These are phyloP conservation scores for Sitophilus oryzae DNA, from an alignment of 1,140 invertebrate genomes.

Conservation along the genomic window DNA sequence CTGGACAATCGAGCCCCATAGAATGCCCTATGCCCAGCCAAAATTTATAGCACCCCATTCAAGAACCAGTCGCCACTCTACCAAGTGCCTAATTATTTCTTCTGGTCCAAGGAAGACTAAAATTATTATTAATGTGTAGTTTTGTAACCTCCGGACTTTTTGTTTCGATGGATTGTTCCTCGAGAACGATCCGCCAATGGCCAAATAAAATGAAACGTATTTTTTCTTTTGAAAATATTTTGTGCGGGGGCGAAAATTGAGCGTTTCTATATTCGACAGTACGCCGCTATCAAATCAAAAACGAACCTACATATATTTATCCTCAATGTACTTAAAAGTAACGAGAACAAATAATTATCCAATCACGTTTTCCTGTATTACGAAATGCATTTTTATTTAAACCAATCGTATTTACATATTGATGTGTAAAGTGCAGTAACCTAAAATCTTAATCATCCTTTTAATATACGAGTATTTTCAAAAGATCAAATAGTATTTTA, in stretches of 20 bases:
- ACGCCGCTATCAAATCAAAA: background rate
- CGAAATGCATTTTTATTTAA: too few relatives aligned
- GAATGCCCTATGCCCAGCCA: slow-evolving; percentile 20
- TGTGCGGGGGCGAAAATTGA: too few relatives aligned
- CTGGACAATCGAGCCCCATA: slow-evolving; percentile 19
- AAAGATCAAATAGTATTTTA: slow-evolving; percentile 1
- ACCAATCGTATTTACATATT: too few relatives aligned
- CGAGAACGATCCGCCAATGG: slow-evolving; percentile 27
- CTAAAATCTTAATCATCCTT: too few relatives aligned
- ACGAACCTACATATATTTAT: background rate
- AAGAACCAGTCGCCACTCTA: slow-evolving; percentile 35
- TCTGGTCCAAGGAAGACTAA: slow-evolving; percentile 46
- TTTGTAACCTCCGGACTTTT: slow-evolving; percentile 42
- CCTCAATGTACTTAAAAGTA: too few relatives aligned
- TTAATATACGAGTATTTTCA: too few relatives aligned
- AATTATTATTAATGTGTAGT: slow-evolving; percentile 43
- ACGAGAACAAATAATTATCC: too few relatives aligned
- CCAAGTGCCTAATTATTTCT: slow-evolving; percentile 45
- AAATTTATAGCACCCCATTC: slow-evolving; percentile 39
- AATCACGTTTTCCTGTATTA: too few relatives aligned
- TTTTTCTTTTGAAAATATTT: background rate
- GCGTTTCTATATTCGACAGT: too few relatives aligned
- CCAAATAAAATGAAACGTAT: background rate
- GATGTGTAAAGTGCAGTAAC: too few relatives aligned
- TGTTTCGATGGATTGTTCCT: slow-evolving; percentile 44